Base-by-base conservation (phyloP, 2,113 vertebrate genomes). In the Oxygymnocypris stewartii region DNA sequence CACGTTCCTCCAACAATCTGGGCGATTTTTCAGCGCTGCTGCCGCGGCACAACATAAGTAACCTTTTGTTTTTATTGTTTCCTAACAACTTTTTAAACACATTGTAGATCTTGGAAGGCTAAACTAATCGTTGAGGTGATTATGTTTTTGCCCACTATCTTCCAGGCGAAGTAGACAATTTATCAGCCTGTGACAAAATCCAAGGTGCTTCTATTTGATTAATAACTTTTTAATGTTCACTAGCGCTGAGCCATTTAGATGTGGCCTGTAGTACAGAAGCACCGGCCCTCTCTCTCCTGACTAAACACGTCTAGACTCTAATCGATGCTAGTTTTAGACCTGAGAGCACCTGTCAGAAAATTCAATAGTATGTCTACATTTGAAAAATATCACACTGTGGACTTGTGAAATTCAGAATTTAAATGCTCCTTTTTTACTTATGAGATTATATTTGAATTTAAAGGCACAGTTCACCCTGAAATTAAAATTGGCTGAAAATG, bases 171-270 rank as follows among this genome's bases (percentile, higher is more conserved):
- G 85, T 82, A 40, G n/a, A 69, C 82, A 28, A 89, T 89, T 84
- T 54, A 89, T 89, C 88, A 89, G 54, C 59, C 67, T 1, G 11
- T 57, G 63, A 73, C 85, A 80, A 84, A 76, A 59, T 74, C 74
- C 85, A 85, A 59, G 63, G 85, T 85, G 82, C 78, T 73, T 16
- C 25, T 25, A 59, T 79, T 81, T 89, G 88, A 89, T 89, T 13
- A 86, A 88, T 86, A 84, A 80, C 76, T 84, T 61, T 23, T 42
- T 84, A 86, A 86, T 86, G 85, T 80, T 86, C 79, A 86, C 79
- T 86, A 79, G 80, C 54, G 79, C 28, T 7, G 71, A 77, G 87
- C 28, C 49, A n/a, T 84, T 88, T 74, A 74, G 83, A 86, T 54
- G 69, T 74, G 79, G 63, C 18, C 49, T 81, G 54, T 74, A 18